Base-by-base conservation (phyloP, 23 tunicate genomes). In the Trididemnum nubilum region DNA sequence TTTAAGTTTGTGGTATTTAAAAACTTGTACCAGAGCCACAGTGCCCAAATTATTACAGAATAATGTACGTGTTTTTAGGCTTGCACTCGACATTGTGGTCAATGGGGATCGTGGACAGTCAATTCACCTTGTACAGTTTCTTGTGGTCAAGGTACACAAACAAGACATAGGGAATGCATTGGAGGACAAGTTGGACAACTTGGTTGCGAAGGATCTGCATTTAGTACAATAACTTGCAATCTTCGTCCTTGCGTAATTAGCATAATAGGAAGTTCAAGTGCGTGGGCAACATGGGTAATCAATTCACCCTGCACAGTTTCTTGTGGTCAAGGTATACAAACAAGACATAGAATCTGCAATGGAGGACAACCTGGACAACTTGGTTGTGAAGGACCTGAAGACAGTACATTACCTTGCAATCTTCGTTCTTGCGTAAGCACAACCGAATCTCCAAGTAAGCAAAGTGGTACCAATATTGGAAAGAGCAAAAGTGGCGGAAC, bases 271-370 rank as follows among this genome's bases (percentile, higher is more conserved):
- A 12, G 38, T 29, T 35, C 38, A 26, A 19, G 23, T 15, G 27
- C 36, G 4, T 33, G 40, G 44, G 39, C 38, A 3, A 3, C 22
- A 27, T 70, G 76, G 76, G 3, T 24, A 3, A 5, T 15, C 5
- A 15, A 15, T 70, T 70, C 76, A 26, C 39, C 44, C 15, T 70
- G 76, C 38, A 15, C 40, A 26, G 76, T 18, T 70, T 70, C 37
- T 12, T 70, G 76, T 35, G 76, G 76, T 7, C 21, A 4, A 26
- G 39, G 40, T 2, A 38, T 15, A 25, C 76, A 70, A 19, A 12
- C 22, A 27, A 38, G 76, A 31, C 3, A 35, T 70, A 29, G 76
- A 31, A 9, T 3, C 7, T 70, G 76, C 30, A 4, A 15, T 7
- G 38, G n/a, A 7, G 76, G 76, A 70, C 27, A 23, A 30, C 38